Conservation (phyloP, 1,140 invertebrate genomes). For the Aphelinus atriplicis region DNA sequence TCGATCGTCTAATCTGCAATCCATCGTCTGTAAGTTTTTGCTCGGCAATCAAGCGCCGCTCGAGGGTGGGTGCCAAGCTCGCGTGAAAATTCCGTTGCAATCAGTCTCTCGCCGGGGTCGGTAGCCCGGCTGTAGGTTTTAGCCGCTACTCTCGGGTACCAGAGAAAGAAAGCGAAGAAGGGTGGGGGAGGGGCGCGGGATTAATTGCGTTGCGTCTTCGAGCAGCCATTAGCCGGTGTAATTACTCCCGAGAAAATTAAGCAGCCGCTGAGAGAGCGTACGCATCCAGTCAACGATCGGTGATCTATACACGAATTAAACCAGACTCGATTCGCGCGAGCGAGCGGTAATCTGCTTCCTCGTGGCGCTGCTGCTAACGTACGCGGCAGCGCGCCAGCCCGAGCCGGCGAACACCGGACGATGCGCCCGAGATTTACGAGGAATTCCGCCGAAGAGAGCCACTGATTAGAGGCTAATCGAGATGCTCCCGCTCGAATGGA, state of each 20-base stretch:
- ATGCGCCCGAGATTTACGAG: background rate
- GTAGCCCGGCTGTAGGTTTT: background rate
- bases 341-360: conserved; percentile 9
- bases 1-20: too few relatives aligned
- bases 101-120: background rate
- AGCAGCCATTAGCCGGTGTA: conserved; percentile 9
- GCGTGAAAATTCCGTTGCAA: background rate
- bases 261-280: background rate
- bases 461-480: background rate
- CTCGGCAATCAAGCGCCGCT: background rate
- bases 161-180: background rate
- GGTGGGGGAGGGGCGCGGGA: background rate
- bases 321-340: conserved; percentile 6
- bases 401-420: too few relatives aligned
- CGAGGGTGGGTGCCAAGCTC: background rate
- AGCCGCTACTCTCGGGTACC: background rate
- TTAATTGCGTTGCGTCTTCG: conserved; percentile 20
- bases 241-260: conserved; percentile 22
- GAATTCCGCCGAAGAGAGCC: background rate
- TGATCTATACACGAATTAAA: background rate
- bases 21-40: too few relatives aligned
- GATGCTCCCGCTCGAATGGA: too few relatives aligned
- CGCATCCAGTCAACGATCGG: background rate
- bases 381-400: too few relatives aligned
- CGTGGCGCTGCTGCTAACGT: too few relatives aligned